Evolutionary conservation across 1,140 invertebrate species (phyloP), one percentile per base, ranked within the genome.

Genomic region (Macrotrachela quadricornifera): DNA sequence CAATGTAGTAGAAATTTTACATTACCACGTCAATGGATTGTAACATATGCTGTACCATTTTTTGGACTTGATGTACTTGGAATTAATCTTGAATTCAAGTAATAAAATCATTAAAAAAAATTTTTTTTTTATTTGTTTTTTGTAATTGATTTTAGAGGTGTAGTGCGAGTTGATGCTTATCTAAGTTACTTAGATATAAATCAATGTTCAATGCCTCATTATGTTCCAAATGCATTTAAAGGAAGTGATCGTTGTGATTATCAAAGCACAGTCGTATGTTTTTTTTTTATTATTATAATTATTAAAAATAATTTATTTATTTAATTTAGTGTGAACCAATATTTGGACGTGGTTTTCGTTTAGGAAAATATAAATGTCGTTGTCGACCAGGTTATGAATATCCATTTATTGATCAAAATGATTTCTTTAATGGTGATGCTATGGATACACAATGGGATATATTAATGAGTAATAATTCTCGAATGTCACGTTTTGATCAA

Each of bases 321-420:
- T 39, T 47, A 42, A 13, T 45, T 42, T 41, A 52, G 54, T 57
- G 52, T 47, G 43, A 49, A 38, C 50, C 40, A 49, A 55, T 52
- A 13, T 51, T 47, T 21, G 49, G 56, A 30, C 43, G 48, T 13
- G 83, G 83, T 46, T 91, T 85, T 66, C 80, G 86, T 57, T 78
- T 79, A 13, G 88, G 88, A 49, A 86, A 85, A n/a, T 96, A 96
- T 71, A 95, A 96, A 71, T 96, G 91, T 69, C 87, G 94, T 66
- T 96, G 90, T 64, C 78, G 83, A 50, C 90, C 95, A 72, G 90
- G 88, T 21, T 96, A 79, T 63, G 91, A 96, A 66, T 96, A 94
- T 75, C 87, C 88, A 0, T 94, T 87, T 38, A 49, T 49, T 36
- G 46, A 54, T 13, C 48, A 50, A 39, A 49, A 54, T 16, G 47